phyloP scores from a whole-genome alignment of 2,113 vertebrate genomes.

The Chrysochloris asiatica region DNA sequence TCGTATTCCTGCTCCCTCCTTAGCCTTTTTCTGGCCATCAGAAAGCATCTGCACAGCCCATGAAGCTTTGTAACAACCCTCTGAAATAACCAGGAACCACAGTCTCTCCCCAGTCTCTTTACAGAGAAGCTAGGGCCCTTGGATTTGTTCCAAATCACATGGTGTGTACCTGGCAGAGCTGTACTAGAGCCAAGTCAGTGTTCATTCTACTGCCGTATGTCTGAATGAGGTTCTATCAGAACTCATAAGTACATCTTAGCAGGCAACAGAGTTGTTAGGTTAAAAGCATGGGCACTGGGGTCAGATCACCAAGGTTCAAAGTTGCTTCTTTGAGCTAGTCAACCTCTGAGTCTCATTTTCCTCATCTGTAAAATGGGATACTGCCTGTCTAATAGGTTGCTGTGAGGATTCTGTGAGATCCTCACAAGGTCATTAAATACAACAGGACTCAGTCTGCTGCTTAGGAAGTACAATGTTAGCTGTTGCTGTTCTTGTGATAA shows the following conservation, averaged over 20 bases:
- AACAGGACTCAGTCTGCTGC: neutral
- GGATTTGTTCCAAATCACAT: neutral
- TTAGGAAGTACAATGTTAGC: neutral
- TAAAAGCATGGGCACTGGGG: rapidly evolving
- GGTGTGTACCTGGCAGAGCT: rapidly evolving
- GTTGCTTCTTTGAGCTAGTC: neutral
- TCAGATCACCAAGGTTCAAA: neutral
- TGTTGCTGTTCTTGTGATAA: too few relatives aligned
- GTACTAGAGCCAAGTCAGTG: neutral
- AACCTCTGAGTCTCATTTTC: neutral
- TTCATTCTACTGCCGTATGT: neutral
- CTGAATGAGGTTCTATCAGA: neutral
- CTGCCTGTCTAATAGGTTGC: neutral
- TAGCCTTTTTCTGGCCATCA: neutral
- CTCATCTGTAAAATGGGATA: neutral
- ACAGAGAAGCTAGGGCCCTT: neutral
- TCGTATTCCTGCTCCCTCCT: neutral
- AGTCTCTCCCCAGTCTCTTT: neutral
- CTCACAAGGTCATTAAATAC: neutral
- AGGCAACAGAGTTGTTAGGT: neutral
- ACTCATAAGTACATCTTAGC: neutral
- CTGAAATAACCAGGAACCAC: neutral
- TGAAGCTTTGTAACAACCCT: neutral
- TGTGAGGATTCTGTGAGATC: neutral
- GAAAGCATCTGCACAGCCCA: neutral